phyloP scores from a whole-genome alignment of 2,888 invertebrate species.

The Glaucopsyche alexis region DNA sequence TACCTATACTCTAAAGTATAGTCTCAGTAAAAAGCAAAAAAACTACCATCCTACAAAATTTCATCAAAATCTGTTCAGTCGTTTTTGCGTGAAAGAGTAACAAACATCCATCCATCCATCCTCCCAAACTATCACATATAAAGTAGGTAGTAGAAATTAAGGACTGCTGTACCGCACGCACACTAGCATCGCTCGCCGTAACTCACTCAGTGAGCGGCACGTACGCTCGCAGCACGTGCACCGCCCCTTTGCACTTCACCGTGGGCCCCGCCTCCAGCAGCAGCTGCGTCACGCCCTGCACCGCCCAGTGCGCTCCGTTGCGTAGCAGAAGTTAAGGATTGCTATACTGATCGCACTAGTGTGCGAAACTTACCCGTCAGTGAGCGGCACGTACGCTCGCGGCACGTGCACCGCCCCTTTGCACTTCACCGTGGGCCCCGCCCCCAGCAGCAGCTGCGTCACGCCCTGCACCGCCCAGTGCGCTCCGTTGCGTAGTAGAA shows the following conservation, averaged over 20 bases:
- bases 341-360: background rate
- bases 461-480: conserved; percentile 69
- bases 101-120: too few species aligned
- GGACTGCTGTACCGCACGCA: too few species aligned
- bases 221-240: conserved; percentile 54
- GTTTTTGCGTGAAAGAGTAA: too few species aligned
- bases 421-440: conserved; percentile 46
- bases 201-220: conserved; percentile 42
- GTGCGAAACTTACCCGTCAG: conserved; percentile 52
- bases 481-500: conserved; percentile 68
- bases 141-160: too few species aligned
- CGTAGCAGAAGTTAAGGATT: too few species aligned
- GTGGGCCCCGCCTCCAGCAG: conserved; percentile 60
- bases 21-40: too few species aligned
- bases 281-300: conserved; percentile 64
- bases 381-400: conserved; percentile 41
- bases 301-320: conserved; percentile 69
- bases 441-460: conserved; percentile 67
- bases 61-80: too few species aligned
- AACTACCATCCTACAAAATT: too few species aligned
- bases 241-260: conserved; percentile 39
- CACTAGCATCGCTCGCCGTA: too few species aligned
- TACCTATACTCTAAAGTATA: too few species aligned
- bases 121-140: background rate
- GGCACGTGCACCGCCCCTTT: conserved; percentile 53